phyloP scores from a whole-genome alignment of 2,888 invertebrate genomes.

The Zygogramma bicolorata region DNA sequence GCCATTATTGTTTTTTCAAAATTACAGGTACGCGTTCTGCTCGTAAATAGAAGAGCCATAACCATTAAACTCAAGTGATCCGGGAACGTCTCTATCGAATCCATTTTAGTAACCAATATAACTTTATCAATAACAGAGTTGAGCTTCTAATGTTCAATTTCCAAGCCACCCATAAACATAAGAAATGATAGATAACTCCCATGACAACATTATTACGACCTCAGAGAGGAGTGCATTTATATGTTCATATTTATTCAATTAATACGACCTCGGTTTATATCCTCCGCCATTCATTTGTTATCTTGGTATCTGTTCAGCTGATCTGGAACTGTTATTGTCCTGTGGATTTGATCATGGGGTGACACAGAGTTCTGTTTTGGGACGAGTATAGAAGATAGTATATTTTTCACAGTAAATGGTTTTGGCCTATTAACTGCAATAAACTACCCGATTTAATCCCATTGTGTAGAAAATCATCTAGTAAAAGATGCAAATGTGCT shows the following conservation, averaged over 20 bases:
- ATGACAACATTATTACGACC: conserved; percentile 1
- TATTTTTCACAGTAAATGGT: no score
- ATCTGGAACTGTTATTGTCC: not conserved
- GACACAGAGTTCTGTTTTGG: not conserved
- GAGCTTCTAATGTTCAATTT: not conserved
- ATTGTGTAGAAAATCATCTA: no score
- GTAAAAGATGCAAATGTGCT: no score
- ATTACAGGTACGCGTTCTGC: conserved; percentile 45
- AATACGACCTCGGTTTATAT: not conserved
- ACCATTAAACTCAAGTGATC: conserved; percentile 50
- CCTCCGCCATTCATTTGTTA: not conserved
- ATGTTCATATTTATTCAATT: conserved; percentile 4
- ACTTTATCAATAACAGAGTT: conserved; percentile 42
- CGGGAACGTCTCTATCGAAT: conserved; percentile 49
- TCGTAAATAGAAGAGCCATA: conserved; percentile 50
- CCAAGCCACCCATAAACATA: not conserved
- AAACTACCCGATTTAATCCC: no score
- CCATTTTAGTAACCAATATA: conserved; percentile 45
- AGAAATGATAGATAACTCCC: conserved; percentile 2
- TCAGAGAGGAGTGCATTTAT: not conserved
- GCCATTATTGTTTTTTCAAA: conserved; percentile 41
- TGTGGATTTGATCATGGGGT: not conserved
- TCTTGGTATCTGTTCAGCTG: not conserved
- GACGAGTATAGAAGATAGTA: not conserved
- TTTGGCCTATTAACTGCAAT: no score